Base-by-base conservation (phyloP, 2,888 invertebrate genomes). In the Pimpla rufipes region DNA sequence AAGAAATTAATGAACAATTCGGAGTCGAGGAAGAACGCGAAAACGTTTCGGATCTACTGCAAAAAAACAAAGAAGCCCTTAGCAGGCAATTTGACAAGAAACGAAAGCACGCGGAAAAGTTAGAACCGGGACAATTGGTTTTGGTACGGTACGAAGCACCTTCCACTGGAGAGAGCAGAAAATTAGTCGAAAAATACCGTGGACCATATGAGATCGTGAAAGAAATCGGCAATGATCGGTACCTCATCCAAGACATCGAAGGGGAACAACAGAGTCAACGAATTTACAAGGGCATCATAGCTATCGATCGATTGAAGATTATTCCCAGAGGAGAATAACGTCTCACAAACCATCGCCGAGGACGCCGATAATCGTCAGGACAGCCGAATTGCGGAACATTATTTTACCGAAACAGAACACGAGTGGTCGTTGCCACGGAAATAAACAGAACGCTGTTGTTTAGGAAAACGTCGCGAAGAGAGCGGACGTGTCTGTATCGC, bases 191-290 rank as follows among this genome's bases (percentile, higher is more conserved):
- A 42, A 79, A 83, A 74, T 83, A 78, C 67, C 23, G 70, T 23
- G 84, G 84, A 11, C 79, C 82, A 5, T 85, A 85, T 55, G 83
- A 85, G 40, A 68, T 83, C 8, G 80, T 80, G 0, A 83, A 83
- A 29, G 29, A 29, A 29, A 29, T 29, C 29, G 29, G 29, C 29
- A 29, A 29, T 29, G 85, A 85, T 73, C 23, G 83, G 40, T 85
- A 83, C 57, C 23, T 85, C 21, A 45, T 85, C 10, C 64, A 84
- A 66, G 84, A 84, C 23, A 82, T 84, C n/a, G 76, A 84, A 42
- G 79, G 79, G 13, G 79, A 85, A 55, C 68, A 79, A 21, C 83
- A 81, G 75, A 84, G 84, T 77, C 40, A 55, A n/a, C 40, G 57
- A 81, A 18, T 71, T 3, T 81, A 78, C 45, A 81, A 82, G 73